A percentile compares a stretch with the other conserved stretches of the same genome.
phyloP scores from a whole-genome alignment of 2,888 invertebrate genomes.

The Heptascelio sp. region DNA sequence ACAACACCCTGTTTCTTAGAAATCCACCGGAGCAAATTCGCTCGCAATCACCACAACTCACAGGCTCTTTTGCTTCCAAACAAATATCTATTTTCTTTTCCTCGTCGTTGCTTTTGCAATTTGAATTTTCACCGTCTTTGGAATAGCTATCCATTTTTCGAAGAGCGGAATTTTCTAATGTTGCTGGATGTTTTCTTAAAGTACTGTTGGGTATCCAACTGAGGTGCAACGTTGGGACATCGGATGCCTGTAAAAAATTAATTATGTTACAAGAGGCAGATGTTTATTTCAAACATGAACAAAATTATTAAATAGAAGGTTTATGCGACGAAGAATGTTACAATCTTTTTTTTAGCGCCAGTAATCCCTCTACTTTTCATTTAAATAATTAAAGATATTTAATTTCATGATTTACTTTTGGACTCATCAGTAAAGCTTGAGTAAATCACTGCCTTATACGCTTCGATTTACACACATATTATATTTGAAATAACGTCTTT shows the following conservation, averaged over 20 bases:
- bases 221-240: conserved; percentile 94
- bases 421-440: too few species aligned
- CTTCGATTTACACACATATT: too few species aligned
- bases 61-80: conserved; percentile 82
- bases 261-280: too few species aligned
- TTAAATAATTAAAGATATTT: too few species aligned
- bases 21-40: conserved; percentile 81
- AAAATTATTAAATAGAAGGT: too few species aligned
- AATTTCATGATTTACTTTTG: too few species aligned
- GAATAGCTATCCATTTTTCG: conserved; percentile 46
- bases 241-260: conserved; percentile 85
- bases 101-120: conserved; percentile 40
- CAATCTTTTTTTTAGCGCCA: too few species aligned
- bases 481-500: too few species aligned
- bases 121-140: conserved; percentile 55
- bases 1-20: conserved; percentile 45
- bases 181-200: conserved; percentile 94
- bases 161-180: conserved; percentile 86
- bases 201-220: conserved; percentile 99
- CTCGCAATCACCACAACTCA: conserved; percentile 82
- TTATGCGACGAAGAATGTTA: too few species aligned
- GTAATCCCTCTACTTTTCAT: too few species aligned
- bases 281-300: too few species aligned
- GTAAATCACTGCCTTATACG: too few species aligned
- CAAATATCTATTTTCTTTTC: conserved; percentile 83